A percentile compares a stretch with the other conserved stretches of the same genome.
These are phyloP conservation scores for Cacoxenus indagator DNA, from an alignment of 2,888 invertebrate genomes.

Conservation along the genomic window DNA sequence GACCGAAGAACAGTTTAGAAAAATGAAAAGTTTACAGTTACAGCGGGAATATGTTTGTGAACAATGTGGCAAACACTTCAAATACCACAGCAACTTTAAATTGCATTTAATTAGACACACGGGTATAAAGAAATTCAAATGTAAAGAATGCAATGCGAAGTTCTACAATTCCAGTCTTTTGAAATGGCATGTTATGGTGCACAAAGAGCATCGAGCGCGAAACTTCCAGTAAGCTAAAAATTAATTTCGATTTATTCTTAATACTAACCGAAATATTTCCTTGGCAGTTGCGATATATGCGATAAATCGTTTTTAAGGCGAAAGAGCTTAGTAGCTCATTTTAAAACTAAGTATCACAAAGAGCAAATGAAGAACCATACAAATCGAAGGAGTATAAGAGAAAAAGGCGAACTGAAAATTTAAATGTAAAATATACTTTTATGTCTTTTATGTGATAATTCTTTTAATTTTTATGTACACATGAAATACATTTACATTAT, in stretches of 20 bases:
- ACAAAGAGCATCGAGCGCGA: constrained; percentile 24
- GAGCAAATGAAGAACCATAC: background rate
- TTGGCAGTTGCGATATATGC: constrained; percentile 47
- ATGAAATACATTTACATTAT: too few relatives aligned
- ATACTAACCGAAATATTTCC: background rate
- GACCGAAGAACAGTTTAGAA: constrained; percentile 46
- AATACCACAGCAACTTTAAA: too few relatives aligned
- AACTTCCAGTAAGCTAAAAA: constrained; percentile 1
- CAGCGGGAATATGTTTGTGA: constrained; percentile 47
- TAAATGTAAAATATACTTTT: too few relatives aligned
- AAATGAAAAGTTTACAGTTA: constrained; percentile 48
- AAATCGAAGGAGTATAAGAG: too few relatives aligned
- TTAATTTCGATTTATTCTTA: background rate
- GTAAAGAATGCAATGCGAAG: constrained; percentile 42
- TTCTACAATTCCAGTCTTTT: constrained; percentile 52
- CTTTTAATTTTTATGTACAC: too few relatives aligned
- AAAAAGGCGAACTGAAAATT: too few relatives aligned
- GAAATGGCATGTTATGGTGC: constrained; percentile 44
- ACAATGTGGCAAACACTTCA: too few relatives aligned
- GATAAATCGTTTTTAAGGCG: constrained; percentile 50
- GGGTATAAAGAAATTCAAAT: too few relatives aligned
- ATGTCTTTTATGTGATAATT: too few relatives aligned
- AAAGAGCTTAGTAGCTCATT: constrained; percentile 45
- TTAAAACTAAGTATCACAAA: constrained; percentile 50
- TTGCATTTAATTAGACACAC: too few relatives aligned